Evolutionary conservation across 1,140 invertebrate species (phyloP).

Genomic region (Drosophila sp.): DNA sequence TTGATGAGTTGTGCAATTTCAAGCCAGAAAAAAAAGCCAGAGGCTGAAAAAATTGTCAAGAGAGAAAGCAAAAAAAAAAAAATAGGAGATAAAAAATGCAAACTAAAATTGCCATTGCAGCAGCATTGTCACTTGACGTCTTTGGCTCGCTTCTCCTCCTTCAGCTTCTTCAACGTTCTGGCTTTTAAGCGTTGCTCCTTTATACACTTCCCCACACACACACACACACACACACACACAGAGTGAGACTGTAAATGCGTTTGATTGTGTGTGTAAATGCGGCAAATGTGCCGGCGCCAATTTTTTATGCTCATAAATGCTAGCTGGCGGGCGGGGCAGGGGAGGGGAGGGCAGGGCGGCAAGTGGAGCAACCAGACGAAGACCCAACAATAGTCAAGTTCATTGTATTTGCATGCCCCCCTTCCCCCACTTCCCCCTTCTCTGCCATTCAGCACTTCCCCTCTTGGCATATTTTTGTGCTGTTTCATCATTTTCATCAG

Average conservation of each 20-base stretch:
- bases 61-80: not conserved
- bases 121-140: constrained; percentile 66
- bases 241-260: constrained; percentile 28
- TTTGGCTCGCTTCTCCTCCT: constrained; percentile 44
- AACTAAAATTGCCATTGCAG: constrained; percentile 49
- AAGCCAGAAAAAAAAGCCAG: constrained; percentile 31
- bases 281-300: constrained; percentile 65
- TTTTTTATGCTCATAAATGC: constrained; percentile 83
- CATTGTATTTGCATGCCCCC: constrained; percentile 76
- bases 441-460: not conserved
- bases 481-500: constrained; percentile 82
- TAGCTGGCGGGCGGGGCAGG: no score
- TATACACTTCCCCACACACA: not conserved
- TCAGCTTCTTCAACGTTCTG: constrained; percentile 7
- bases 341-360: no score
- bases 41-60: constrained; percentile 27
- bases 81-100: no score
- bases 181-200: constrained; percentile 65
- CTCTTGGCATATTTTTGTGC: constrained; percentile 72
- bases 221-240: constrained; percentile 13
- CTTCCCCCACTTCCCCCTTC: not conserved
- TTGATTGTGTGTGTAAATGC: constrained; percentile 77
- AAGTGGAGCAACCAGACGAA: constrained; percentile 5
- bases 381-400: constrained; percentile 55
- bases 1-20: constrained; percentile 79